Evolutionary conservation across 2,888 invertebrate genomes (phyloP).

Genomic region (Rhorus exstirpatorius): DNA sequence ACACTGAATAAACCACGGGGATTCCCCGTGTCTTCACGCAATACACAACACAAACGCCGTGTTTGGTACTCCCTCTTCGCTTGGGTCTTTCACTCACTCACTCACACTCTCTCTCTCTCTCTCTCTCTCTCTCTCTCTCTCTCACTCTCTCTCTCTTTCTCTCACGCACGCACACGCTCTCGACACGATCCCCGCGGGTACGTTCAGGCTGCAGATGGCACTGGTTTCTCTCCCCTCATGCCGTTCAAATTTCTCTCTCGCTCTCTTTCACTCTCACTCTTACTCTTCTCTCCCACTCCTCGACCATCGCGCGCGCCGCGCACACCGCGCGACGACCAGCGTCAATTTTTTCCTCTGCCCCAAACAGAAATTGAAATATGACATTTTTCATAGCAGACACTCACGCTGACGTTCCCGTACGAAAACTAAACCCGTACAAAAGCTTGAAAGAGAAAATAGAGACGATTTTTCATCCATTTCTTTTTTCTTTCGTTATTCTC

Average conservation of each 20-base stretch:
- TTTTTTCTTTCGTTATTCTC: too few species aligned
- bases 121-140: not conserved
- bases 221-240: conserved; percentile 41
- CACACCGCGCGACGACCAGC: conserved; percentile 4
- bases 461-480: too few species aligned
- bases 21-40: conserved; percentile 37
- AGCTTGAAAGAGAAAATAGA: too few species aligned
- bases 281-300: not conserved
- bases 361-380: conserved; percentile 63
- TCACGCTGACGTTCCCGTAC: too few species aligned
- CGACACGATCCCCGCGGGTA: conserved; percentile 34
- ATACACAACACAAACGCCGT: conserved; percentile 37
- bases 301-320: not conserved
- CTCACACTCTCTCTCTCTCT: not conserved
- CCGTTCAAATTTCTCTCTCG: not conserved
- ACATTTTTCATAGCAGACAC: conserved; percentile 49
- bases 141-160: not conserved
- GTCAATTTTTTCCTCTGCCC: conserved; percentile 3
- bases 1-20: conserved; percentile 77
- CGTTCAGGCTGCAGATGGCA: conserved; percentile 66
- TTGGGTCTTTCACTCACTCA: not conserved
- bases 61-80: conserved; percentile 28
- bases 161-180: not conserved
- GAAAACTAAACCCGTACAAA: too few species aligned
- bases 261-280: not conserved